Percentiles rank a stretch among this genome's conserved stretches.
phyloP scores from a whole-genome alignment of 2,888 invertebrate genomes.

The Sclerodermus sp. region DNA sequence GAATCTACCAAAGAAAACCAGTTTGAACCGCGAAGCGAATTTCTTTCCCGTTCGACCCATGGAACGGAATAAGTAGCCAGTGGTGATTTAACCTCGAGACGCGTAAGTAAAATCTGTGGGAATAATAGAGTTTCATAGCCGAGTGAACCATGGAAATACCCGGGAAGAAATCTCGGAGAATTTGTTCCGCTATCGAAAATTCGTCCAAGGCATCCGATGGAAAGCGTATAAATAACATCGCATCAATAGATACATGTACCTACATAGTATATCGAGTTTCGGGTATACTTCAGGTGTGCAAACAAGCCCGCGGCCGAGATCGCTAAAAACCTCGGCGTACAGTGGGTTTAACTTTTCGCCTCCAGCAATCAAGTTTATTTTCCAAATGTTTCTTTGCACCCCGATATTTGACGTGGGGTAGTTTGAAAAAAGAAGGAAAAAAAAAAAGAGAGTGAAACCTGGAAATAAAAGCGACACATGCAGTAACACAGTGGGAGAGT shows the following conservation, averaged over 20 bases:
- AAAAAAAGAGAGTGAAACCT: no score
- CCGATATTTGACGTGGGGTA: not conserved
- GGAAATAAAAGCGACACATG: no score
- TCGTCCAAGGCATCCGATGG: slow-evolving; percentile 1
- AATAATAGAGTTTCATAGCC: no score
- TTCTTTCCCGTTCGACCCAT: no score
- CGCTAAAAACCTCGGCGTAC: slow-evolving; percentile 42
- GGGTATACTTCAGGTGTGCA: slow-evolving; percentile 47
- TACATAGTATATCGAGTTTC: slow-evolving; percentile 1
- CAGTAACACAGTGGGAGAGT: no score
- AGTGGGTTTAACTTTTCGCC: slow-evolving; percentile 50
- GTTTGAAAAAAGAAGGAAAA: not conserved
- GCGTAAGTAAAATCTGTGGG: no score
- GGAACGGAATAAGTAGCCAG: no score
- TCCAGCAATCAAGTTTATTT: slow-evolving; percentile 41
- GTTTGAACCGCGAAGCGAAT: no score
- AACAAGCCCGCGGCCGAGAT: slow-evolving; percentile 52
- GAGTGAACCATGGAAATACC: no score
- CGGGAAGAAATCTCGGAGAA: no score
- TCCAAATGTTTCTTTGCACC: slow-evolving; percentile 9
- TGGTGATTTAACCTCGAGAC: no score
- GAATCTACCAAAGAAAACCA: no score
- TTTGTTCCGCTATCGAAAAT: slow-evolving; percentile 9
- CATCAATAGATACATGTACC: slow-evolving; percentile 8
- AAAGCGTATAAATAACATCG: slow-evolving; percentile 7